Evolutionary conservation across 2,888 invertebrate genomes (phyloP), one percentile per base, ranked within the genome.

Genomic region (Rhimphoctona megacephalus): DNA sequence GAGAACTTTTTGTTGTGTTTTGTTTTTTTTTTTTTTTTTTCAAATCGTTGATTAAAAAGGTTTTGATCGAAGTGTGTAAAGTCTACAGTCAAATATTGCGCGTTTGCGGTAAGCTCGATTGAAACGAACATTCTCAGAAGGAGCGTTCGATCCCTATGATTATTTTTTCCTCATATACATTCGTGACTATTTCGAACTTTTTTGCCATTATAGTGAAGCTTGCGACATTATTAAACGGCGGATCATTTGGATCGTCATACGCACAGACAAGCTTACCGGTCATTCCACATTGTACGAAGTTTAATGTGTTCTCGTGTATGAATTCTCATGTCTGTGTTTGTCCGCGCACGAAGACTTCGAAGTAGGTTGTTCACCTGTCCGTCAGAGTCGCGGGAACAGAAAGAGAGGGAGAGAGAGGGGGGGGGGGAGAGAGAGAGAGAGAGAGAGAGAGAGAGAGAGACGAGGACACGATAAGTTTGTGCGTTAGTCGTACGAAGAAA

Each of bases 361-460:
- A 84, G 86, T 87, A 87, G 86, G 86, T 87, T 85, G 82, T 84
- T 84, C 61, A 86, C 86, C 86, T 85, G 84, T 14, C 73, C 83
- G 73, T 49, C 61, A 46, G 52, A 57, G 61, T 73, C 66, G 30
- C 17, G 17, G 30, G 30, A 30, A 30, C 61, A 17, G 30, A 57
- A 17, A 57, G 30, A 57, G 14, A 57, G 54, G 22, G 8, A 11
- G 54, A 25, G 22, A 22, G 0, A 11, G 22, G 8, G 11, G n/a
- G n/a, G n/a, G n/a, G n/a, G n/a, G n/a, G 22, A 25, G 57, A 11
- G 57, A 57, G 76, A 30, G 39, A 30, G 30, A 19, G 30, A 64
- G 22, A 25, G 57, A 11, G 57, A 57, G 22, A 25, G 57, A 11
- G 57, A 57, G 76, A 30, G 39, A 30, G 30, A 19, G 30, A 64